A percentile compares a stretch with the other conserved stretches of the same genome.
These are phyloP conservation scores for Cetoscarus ocellatus DNA, from an alignment of 2,797 vertebrate genomes.

Conservation along the genomic window DNA sequence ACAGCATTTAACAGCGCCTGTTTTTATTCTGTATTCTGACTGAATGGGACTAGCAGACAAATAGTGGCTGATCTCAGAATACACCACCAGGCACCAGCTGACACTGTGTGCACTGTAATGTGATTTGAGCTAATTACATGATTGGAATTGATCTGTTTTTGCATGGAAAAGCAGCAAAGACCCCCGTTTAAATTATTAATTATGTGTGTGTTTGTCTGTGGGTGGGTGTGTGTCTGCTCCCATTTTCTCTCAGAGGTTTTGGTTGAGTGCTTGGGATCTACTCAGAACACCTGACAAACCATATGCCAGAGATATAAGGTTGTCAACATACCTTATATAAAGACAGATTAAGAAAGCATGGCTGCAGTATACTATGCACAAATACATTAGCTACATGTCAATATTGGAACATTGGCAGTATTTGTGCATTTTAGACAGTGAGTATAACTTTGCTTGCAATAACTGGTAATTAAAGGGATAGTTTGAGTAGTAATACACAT, in stretches of 20 bases:
- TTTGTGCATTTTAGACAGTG: no score
- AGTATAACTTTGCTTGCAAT: no score
- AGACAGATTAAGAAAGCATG: no score
- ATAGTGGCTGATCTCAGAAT: conserved; percentile 26
- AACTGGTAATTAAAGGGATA: no score
- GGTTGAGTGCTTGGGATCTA: conserved; percentile 23
- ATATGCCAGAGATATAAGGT: conserved; percentile 26
- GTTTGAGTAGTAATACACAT: no score
- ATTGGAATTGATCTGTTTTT: conserved; percentile 63
- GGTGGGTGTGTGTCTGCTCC: conserved; percentile 9
- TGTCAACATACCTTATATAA: conserved; percentile 15
- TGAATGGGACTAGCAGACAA: conserved; percentile 70
- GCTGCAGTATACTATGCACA: no score
- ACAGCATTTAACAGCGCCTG: conserved; percentile 49
- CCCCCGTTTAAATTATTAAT: conserved; percentile 65
- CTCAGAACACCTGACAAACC: conserved; percentile 45
- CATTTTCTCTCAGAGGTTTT: conserved; percentile 29
- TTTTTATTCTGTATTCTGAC: conserved; percentile 59
- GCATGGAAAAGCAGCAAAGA: conserved; percentile 48
- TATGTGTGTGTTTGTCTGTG: conserved; percentile 21
- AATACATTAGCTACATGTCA: no score
- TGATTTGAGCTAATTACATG: conserved; percentile 50
- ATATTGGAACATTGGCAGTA: no score
- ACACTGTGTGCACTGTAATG: conserved; percentile 39
- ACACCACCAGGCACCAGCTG: conserved; percentile 17